Base-by-base conservation (phyloP, 1,140 invertebrate species). In the Centruroides sculpturatus region DNA sequence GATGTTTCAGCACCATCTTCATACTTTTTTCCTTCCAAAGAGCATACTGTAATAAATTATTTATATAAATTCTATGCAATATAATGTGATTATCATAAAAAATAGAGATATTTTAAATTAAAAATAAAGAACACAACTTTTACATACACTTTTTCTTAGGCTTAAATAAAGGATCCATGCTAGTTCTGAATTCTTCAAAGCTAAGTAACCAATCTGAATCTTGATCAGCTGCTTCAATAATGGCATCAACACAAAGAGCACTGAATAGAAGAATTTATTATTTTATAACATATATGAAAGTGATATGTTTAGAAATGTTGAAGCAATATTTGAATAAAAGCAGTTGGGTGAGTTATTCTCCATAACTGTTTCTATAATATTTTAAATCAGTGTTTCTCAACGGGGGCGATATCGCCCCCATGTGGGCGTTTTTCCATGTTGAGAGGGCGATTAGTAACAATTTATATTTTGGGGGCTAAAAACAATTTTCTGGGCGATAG, bases 191-290 rank as follows among this genome's bases (percentile, higher is more conserved):
- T 48, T 71, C 70, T 46, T 69, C 64, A 48, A 70, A 70, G 51
- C 66, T 63, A 4, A 71, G 58, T 12, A 65, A 56, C 70, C 69
- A 71, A 64, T 71, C 70, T 34, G 60, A 61, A 60, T 70, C 67
- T 5, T 52, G 60, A 63, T 71, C 70, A n/a, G 59, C 69, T 47
- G 64, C 61, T 54, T 69, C 69, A 36, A 71, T 63, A 47, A 71
- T 62, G 50, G 69, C 69, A 63, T 70, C 69, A 9, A 70, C 61
- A 55, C 70, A 71, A 12, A 71, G 55, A 9, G 66, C 69, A 55
- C 70, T 71, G 53, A 48, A 23, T 52, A 3, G 8, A 41, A 41
- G 8, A 8, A 41, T 1, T 1, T 1, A 41, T 23, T 23, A 23
- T 23, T 23, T 23, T 23, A 2, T 23, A 23, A 23, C 23, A n/a